Conservation (phyloP, 2,797 vertebrate species). For the Mormyrus proboscirostris region DNA sequence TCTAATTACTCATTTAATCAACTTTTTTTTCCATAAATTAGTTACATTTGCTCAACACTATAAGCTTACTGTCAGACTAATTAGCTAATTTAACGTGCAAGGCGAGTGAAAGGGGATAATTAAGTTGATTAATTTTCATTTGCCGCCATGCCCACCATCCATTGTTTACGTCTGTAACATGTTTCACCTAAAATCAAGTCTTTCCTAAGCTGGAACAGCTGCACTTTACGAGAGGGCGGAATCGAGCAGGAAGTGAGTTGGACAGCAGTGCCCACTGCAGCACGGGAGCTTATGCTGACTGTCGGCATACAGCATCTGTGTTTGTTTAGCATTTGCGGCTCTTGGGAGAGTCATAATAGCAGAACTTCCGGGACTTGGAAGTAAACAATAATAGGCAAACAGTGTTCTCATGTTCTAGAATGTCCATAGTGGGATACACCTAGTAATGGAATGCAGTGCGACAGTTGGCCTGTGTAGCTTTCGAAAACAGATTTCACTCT, state of each 20-base stretch:
- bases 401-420: background rate
- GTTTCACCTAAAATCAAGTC: background rate
- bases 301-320: background rate
- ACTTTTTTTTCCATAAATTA: slow-evolving; percentile 7
- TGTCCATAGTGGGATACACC: background rate
- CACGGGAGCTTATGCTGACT: background rate
- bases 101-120: background rate
- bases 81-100: background rate
- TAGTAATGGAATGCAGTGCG: background rate
- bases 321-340: background rate
- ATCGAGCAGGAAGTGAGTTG: background rate
- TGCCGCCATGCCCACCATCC: background rate
- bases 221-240: background rate
- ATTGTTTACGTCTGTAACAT: background rate
- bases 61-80: slow-evolving; percentile 15
- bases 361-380: too few species aligned
- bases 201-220: background rate
- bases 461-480: background rate
- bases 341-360: background rate
- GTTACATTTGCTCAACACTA: background rate
- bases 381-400: background rate
- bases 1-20: slow-evolving; percentile 1
- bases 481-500: background rate
- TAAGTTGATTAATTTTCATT: background rate
- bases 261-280: background rate